A percentile compares a stretch with the other conserved stretches of the same genome.
phyloP scores from a whole-genome alignment of 2,113 vertebrate species.

The Odobenus rosmarus region DNA sequence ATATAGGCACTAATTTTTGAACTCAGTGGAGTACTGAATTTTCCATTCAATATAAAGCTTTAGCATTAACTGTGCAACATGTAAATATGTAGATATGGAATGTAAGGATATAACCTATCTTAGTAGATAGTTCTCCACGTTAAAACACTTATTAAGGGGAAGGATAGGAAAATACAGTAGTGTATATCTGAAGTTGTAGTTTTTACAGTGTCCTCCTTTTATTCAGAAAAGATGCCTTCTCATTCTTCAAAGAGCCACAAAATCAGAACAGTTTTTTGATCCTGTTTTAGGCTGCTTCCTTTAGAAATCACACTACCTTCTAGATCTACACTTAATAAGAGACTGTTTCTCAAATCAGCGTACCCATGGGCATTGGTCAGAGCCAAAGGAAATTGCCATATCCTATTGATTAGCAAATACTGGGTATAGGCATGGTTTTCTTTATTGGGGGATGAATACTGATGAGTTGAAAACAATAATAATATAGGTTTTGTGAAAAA shows the following conservation, averaged over 20 bases:
- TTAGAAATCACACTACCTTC: background rate
- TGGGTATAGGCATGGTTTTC: background rate
- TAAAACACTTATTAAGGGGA: background rate
- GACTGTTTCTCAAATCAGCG: background rate
- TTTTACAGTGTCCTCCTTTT: background rate
- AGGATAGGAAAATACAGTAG: background rate
- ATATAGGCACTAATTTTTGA: background rate
- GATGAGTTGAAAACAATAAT: background rate
- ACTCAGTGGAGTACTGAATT: background rate
- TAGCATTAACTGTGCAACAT: background rate
- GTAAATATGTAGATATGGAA: background rate
- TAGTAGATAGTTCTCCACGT: background rate
- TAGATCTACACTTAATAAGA: background rate
- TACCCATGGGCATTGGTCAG: background rate
- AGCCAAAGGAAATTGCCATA: background rate
- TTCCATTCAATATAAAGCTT: background rate
- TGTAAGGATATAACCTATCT: background rate
- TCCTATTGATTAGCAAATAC: background rate
- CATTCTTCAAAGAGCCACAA: background rate
- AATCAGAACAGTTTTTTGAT: background rate
- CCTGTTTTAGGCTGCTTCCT: background rate
- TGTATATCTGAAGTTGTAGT: background rate
- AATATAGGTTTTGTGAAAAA: conserved; percentile 32
- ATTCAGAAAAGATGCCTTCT: background rate
- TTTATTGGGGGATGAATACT: background rate